These are phyloP conservation scores for Brachyptera risi DNA, from an alignment of 2,888 invertebrate genomes.

Conservation along the genomic window DNA sequence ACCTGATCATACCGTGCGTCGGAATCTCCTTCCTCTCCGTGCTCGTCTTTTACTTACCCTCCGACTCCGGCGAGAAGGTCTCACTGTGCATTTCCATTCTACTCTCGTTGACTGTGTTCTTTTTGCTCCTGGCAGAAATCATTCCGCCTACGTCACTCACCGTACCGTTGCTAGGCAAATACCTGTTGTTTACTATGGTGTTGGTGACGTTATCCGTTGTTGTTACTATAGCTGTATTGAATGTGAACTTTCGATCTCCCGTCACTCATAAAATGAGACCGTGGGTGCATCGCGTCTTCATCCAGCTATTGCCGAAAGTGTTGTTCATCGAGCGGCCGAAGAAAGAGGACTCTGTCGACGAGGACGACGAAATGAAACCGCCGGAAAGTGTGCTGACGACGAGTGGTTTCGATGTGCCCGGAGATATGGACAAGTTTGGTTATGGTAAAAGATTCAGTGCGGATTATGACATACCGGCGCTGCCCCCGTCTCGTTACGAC, in stretches of 20 bases:
- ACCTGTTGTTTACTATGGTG: conserved; percentile 91
- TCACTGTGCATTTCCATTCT: conserved; percentile 93
- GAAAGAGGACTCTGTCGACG: conserved; percentile 60
- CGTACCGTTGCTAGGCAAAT: conserved; percentile 86
- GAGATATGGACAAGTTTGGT: conserved; percentile 59
- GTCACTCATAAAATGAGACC: conserved; percentile 90
- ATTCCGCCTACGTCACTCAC: conserved; percentile 92
- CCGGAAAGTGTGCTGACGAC: conserved; percentile 64
- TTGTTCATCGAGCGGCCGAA: conserved; percentile 85
- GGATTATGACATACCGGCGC: conserved; percentile 69
- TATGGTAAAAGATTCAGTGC: conserved; percentile 59
- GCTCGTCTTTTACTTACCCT: conserved; percentile 94
- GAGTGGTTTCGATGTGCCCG: conserved; percentile 69
- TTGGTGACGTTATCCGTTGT: conserved; percentile 89
- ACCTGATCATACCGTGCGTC: conserved; percentile 95
- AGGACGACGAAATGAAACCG: conserved; percentile 49
- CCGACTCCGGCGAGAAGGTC: conserved; percentile 95
- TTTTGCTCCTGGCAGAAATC: conserved; percentile 87
- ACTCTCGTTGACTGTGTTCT: conserved; percentile 90
- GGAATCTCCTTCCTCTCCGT: conserved; percentile 96
- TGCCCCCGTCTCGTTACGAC: conserved; percentile 40
- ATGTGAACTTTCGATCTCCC: conserved; percentile 87
- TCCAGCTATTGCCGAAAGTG: conserved; percentile 46
- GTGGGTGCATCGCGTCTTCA: conserved; percentile 81
- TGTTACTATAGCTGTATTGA: conserved; percentile 89